Evolutionary conservation across 2,888 invertebrate species (phyloP).

Genomic region (Onthophagus sagittarius): DNA sequence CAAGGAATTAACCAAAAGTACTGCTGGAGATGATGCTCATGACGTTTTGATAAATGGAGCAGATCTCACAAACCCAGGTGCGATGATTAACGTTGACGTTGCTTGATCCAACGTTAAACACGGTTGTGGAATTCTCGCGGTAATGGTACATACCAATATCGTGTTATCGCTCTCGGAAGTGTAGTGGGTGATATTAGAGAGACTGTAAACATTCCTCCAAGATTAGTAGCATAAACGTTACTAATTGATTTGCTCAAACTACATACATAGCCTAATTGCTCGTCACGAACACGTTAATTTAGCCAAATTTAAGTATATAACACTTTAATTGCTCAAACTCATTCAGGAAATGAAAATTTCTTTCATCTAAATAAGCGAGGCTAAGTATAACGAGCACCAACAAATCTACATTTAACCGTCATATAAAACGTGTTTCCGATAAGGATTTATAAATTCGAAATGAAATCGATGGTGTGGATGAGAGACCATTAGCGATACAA

Average conservation of each 20-base stretch:
- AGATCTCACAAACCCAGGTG: too few species aligned
- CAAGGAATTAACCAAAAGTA: too few species aligned
- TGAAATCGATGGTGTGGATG: not conserved
- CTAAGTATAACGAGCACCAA: not conserved
- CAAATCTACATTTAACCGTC: not conserved
- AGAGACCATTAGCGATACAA: not conserved
- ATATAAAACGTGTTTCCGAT: not conserved
- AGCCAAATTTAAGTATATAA: too few species aligned
- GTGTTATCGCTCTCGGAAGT: not conserved
- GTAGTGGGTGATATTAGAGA: not conserved
- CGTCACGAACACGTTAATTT: not conserved
- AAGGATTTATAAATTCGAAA: not conserved
- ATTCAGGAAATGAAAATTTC: too few species aligned
- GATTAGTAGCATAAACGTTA: not conserved
- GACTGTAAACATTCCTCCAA: not conserved
- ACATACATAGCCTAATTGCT: not conserved
- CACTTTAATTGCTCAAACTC: too few species aligned
- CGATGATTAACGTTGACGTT: too few species aligned
- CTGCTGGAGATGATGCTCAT: not conserved
- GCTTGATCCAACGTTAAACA: too few species aligned
- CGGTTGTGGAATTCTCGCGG: not conserved
- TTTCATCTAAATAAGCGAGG: not conserved
- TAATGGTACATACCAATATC: not conserved
- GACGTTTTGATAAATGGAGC: not conserved
- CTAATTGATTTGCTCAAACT: not conserved